Conservation (phyloP, 2,113 vertebrate genomes). For the Scomber japonicus region DNA sequence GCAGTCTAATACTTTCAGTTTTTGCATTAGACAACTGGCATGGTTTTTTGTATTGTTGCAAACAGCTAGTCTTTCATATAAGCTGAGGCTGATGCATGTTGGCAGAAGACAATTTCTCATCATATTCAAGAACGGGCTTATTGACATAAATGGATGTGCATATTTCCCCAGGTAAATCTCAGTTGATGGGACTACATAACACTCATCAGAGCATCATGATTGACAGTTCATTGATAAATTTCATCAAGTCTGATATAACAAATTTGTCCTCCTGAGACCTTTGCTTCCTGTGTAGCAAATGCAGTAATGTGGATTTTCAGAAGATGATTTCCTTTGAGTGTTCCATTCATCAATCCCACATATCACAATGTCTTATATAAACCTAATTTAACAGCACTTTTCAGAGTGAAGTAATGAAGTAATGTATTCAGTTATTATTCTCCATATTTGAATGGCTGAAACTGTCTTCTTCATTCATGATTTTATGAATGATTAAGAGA, state of each 20-base stretch:
- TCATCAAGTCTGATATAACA: conserved; percentile 10
- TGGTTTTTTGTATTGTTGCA: not conserved
- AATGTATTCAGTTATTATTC: not conserved
- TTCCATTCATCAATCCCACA: not conserved
- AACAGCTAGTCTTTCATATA: not conserved
- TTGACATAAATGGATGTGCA: not conserved
- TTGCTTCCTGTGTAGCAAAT: not conserved
- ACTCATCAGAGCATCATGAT: not conserved
- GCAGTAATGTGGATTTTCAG: conserved; percentile 1
- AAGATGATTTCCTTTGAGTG: not conserved
- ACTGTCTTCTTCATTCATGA: not conserved
- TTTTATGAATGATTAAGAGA: not conserved
- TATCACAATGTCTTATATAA: not conserved
- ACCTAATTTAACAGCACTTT: conserved; percentile 3
- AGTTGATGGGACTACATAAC: not conserved
- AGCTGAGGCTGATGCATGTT: not conserved
- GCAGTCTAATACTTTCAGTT: too few relatives aligned
- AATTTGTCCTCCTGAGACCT: conserved; percentile 1
- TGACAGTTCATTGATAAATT: not conserved
- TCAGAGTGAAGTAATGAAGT: not conserved
- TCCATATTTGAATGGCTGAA: not conserved
- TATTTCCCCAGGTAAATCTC: not conserved
- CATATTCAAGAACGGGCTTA: not conserved
- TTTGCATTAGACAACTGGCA: too few relatives aligned
- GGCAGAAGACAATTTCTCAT: not conserved